Percentiles rank a stretch among this genome's conserved stretches.
phyloP scores from a whole-genome alignment of 2,113 vertebrate genomes.

The Centropristis striata region DNA sequence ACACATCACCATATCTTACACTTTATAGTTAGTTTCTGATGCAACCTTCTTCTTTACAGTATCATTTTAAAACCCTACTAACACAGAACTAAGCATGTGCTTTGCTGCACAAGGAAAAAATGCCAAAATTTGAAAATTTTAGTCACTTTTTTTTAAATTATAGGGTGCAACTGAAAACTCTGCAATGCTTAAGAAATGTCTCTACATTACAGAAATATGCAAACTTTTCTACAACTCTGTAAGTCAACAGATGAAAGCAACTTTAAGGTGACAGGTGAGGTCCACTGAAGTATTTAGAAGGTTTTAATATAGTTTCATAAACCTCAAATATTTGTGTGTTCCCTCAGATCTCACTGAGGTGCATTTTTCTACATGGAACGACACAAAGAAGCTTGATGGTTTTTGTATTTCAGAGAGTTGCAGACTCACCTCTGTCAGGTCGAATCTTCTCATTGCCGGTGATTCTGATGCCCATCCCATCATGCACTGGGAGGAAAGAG shows the following conservation, averaged over 20 bases:
- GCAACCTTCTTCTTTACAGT: background rate
- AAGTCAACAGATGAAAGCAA: background rate
- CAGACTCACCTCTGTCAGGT: constrained; percentile 91
- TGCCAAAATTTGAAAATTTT: background rate
- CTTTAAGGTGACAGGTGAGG: background rate
- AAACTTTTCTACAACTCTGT: background rate
- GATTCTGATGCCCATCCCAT: constrained; percentile 96
- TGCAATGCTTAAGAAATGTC: background rate
- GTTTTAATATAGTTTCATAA: background rate
- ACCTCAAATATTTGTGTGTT: background rate
- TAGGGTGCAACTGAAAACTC: background rate
- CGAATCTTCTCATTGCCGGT: constrained; percentile 93
- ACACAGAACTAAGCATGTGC: background rate
- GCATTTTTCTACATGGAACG: background rate
- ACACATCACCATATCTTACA: background rate
- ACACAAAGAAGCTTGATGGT: background rate
- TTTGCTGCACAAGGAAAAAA: background rate
- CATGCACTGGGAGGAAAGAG: constrained; percentile 89
- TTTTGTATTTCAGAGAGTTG: background rate
- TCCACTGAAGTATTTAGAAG: background rate
- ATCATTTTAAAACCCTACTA: background rate
- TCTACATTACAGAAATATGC: background rate
- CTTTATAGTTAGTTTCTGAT: background rate
- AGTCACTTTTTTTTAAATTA: background rate
- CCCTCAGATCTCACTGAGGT: background rate